Evolutionary conservation across 2,113 vertebrate species (phyloP).

Genomic region (Montifringilla adamsi): DNA sequence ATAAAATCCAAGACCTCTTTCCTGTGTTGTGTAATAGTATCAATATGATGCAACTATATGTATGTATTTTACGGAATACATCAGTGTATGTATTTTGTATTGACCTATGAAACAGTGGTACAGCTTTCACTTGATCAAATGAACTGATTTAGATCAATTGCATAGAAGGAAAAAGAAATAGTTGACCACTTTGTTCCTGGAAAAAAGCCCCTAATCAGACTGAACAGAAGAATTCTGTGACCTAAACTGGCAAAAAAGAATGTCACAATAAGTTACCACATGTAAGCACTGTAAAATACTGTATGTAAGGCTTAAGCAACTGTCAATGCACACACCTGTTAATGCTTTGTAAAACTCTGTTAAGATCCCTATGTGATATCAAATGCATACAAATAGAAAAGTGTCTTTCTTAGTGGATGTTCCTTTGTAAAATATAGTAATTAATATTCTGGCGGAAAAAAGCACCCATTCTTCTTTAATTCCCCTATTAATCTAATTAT

Average conservation of each 20-base stretch:
- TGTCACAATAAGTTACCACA: neutral
- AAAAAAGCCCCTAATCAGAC: neutral
- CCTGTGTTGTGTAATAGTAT: neutral
- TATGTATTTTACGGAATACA: neutral
- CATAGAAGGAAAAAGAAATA: neutral
- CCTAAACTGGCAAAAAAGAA: neutral
- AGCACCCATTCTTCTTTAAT: neutral
- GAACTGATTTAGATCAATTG: neutral
- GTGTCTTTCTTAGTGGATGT: neutral
- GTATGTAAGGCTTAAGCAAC: neutral
- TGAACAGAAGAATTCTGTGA: neutral
- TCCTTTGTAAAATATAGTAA: neutral
- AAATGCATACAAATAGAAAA: neutral
- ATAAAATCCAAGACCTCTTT: neutral
- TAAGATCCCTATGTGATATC: neutral
- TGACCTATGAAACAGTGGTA: neutral
- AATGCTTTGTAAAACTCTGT: neutral
- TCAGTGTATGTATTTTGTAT: neutral
- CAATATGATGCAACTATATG: neutral
- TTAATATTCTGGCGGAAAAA: neutral
- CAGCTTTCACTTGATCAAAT: neutral
- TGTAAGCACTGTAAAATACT: neutral
- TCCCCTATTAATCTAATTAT: neutral
- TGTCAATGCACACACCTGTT: neutral
- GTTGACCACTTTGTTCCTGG: neutral